These are phyloP conservation scores for Cyanoliseus patagonus DNA, from an alignment of 2,113 vertebrate species.

Conservation along the genomic window DNA sequence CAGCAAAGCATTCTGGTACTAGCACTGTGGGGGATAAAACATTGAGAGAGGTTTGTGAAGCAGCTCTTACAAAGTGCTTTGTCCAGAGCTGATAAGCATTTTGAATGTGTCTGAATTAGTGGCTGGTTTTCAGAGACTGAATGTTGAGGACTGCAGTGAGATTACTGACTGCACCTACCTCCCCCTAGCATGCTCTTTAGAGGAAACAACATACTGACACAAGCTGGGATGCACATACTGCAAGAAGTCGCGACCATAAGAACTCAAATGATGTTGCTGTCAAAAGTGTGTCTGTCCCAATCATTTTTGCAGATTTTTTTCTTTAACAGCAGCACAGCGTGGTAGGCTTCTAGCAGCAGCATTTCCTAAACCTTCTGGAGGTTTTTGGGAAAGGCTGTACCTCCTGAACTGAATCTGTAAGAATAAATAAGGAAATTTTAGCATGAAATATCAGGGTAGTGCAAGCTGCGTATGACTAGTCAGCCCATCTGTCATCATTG, in stretches of 20 bases:
- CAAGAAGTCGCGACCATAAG: rapidly evolving
- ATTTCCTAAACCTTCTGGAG: neutral
- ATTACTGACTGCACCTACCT: neutral
- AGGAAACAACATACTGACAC: neutral
- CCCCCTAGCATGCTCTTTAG: neutral
- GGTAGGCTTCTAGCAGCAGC: neutral
- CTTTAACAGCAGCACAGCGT: neutral
- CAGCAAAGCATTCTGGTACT: neutral
- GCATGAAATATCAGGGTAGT: neutral
- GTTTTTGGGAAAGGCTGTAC: neutral
- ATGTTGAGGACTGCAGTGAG: neutral
- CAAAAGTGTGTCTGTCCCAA: neutral
- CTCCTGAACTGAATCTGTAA: neutral
- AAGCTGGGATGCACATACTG: neutral
- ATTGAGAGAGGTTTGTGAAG: neutral
- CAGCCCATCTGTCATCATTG: neutral
- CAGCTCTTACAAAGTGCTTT: neutral
- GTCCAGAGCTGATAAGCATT: neutral
- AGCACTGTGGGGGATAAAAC: neutral
- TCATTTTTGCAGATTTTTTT: neutral
- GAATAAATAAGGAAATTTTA: neutral
- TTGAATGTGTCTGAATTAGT: neutral
- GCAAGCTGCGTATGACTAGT: neutral
- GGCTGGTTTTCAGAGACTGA: neutral
- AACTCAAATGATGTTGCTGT: neutral